Evolutionary conservation across 2,888 invertebrate genomes (phyloP).

Genomic region (Rhogogaster chlorosoma): DNA sequence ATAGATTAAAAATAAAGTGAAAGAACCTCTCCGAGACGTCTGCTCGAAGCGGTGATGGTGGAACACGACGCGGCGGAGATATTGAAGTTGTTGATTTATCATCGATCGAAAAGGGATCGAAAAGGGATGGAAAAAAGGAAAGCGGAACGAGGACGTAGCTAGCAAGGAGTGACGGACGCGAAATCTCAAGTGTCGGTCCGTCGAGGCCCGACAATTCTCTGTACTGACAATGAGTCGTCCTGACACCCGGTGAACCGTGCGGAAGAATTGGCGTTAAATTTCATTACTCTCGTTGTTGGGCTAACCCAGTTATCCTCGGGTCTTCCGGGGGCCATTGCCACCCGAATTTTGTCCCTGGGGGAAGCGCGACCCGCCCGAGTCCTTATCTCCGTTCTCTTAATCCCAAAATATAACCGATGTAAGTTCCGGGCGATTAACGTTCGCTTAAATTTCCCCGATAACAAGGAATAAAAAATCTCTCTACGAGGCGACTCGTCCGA

Average conservation of each 20-base stretch:
- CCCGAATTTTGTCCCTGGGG: slow-evolving; percentile 65
- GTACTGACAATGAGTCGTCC: slow-evolving; percentile 38
- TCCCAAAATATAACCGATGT: slow-evolving; percentile 32
- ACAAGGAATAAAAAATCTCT: background rate
- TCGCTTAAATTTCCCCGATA: background rate
- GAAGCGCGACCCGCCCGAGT: slow-evolving; percentile 63
- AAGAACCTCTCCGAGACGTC: background rate
- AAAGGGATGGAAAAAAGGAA: background rate
- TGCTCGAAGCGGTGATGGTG: background rate
- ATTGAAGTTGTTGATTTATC: background rate
- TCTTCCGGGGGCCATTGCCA: slow-evolving; percentile 63
- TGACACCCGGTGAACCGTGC: slow-evolving; percentile 58
- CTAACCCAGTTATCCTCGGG: slow-evolving; percentile 71
- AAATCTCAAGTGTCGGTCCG: slow-evolving; percentile 25
- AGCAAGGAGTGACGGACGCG: background rate
- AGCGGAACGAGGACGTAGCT: background rate
- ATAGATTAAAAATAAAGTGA: background rate
- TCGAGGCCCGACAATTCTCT: slow-evolving; percentile 21
- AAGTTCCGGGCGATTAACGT: background rate
- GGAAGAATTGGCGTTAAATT: slow-evolving; percentile 73
- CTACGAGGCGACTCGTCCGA: background rate
- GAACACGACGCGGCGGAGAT: background rate
- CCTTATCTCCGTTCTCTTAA: slow-evolving; percentile 69
- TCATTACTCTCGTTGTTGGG: slow-evolving; percentile 75
- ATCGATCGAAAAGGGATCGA: background rate